These are phyloP conservation scores for Caenorhabditis sp. DNA, from an alignment of 2,888 invertebrate genomes.

Conservation along the genomic window DNA sequence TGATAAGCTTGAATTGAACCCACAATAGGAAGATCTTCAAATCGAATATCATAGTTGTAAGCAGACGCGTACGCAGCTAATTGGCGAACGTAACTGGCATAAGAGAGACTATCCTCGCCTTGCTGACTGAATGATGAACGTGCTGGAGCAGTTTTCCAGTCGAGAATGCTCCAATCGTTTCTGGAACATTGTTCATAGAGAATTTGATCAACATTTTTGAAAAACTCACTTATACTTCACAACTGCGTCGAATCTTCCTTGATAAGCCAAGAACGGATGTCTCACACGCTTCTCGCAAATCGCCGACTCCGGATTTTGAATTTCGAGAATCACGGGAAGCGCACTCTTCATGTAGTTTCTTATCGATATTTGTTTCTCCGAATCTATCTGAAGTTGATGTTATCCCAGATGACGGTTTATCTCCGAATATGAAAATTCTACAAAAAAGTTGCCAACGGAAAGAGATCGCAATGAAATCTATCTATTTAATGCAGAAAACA, in stretches of 20 bases:
- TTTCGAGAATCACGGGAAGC: conserved; percentile 36
- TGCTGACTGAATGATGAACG: conserved; percentile 51
- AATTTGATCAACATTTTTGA: neutral
- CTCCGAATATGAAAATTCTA: no score
- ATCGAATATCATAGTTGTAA: conserved; percentile 49
- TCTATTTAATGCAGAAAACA: no score
- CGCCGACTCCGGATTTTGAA: conserved; percentile 32
- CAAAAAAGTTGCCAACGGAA: no score
- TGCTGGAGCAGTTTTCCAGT: conserved; percentile 59
- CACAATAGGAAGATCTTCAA: conserved; percentile 21
- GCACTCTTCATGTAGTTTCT: conserved; percentile 57
- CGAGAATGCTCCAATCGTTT: conserved; percentile 49
- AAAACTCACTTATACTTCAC: conserved; percentile 39
- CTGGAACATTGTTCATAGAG: conserved; percentile 20
- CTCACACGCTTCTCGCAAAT: conserved; percentile 41
- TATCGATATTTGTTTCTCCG: conserved; percentile 27
- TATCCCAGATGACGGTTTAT: no score
- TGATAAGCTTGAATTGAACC: neutral
- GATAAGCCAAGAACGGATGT: conserved; percentile 55
- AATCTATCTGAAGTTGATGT: conserved; percentile 43
- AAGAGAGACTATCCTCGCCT: conserved; percentile 58
- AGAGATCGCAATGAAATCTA: no score
- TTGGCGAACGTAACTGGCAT: conserved; percentile 44
- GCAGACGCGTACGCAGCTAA: conserved; percentile 63
- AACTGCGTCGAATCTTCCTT: conserved; percentile 65